Evolutionary conservation across 1,140 invertebrate genomes (phyloP).

Genomic region (Sipha flava): DNA sequence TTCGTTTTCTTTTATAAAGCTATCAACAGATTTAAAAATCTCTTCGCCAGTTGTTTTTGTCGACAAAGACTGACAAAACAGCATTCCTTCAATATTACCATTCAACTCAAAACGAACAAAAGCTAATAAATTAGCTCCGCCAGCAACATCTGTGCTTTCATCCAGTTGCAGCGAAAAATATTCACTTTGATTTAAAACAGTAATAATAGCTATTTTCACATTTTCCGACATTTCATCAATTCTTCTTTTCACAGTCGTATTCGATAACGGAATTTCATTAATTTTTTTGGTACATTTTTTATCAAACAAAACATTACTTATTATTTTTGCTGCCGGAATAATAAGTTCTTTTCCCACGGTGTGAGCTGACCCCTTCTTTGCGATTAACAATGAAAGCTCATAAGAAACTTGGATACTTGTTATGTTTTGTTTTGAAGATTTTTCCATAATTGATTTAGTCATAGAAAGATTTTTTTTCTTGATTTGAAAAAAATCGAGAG

Average conservation of each 20-base stretch:
- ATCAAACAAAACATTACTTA: too few relatives aligned
- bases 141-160: constrained; percentile 33
- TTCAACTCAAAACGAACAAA: constrained; percentile 27
- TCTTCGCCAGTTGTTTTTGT: background rate
- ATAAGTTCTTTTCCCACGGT: background rate
- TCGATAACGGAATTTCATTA: constrained; percentile 30
- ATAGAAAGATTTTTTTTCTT: too few relatives aligned
- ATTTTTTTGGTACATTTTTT: too few relatives aligned
- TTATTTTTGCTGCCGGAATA: background rate
- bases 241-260: constrained; percentile 20
- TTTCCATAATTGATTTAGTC: too few relatives aligned
- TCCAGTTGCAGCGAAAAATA: constrained; percentile 34
- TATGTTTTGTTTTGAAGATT: too few relatives aligned
- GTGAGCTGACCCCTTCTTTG: background rate
- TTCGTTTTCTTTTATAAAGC: constrained; percentile 10
- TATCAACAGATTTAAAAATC: background rate
- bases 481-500: too few relatives aligned
- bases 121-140: constrained; percentile 19
- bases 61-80: background rate
- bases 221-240: too few relatives aligned
- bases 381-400: too few relatives aligned
- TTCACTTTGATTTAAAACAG: background rate
- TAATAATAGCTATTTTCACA: background rate
- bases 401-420: too few relatives aligned
- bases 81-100: background rate